phyloP scores from a whole-genome alignment of 2,888 invertebrate genomes.

The Diadegma fenestrale region DNA sequence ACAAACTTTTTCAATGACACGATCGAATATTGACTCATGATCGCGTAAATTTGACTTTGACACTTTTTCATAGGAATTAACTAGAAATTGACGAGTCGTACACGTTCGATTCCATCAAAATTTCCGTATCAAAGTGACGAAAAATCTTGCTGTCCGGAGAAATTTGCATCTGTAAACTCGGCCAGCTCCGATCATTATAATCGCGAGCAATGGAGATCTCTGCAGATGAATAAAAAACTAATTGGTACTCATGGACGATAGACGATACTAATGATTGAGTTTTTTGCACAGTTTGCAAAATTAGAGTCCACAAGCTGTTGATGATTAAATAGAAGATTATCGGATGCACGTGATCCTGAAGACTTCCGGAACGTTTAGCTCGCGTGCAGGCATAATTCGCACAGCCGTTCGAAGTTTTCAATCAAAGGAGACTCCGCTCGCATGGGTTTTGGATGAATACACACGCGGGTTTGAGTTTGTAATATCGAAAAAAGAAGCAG shows the following conservation, averaged over 20 bases:
- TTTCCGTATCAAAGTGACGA: too few relatives aligned
- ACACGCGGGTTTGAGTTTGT: not conserved
- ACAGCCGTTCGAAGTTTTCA: not conserved
- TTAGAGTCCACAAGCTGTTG: constrained; percentile 4
- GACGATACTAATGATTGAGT: not conserved
- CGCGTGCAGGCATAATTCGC: not conserved
- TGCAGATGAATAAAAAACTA: not conserved
- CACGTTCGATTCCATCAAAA: too few relatives aligned
- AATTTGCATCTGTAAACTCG: not conserved
- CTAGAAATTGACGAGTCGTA: too few relatives aligned
- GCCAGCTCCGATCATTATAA: not conserved
- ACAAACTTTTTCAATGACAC: too few relatives aligned
- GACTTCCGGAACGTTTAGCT: constrained; percentile 7
- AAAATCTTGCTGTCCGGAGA: not conserved
- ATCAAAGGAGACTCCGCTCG: not conserved
- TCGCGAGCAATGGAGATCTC: not conserved
- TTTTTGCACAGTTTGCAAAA: not conserved
- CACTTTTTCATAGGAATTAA: too few relatives aligned
- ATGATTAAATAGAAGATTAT: not conserved
- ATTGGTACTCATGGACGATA: constrained; percentile 13
- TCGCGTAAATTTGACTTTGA: too few relatives aligned
- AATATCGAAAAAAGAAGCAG: not conserved
- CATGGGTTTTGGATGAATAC: not conserved
- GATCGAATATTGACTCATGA: too few relatives aligned
- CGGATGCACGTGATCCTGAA: not conserved